Base-by-base conservation (phyloP, 2,113 vertebrate genomes). In the Sapayoa aenigma region DNA sequence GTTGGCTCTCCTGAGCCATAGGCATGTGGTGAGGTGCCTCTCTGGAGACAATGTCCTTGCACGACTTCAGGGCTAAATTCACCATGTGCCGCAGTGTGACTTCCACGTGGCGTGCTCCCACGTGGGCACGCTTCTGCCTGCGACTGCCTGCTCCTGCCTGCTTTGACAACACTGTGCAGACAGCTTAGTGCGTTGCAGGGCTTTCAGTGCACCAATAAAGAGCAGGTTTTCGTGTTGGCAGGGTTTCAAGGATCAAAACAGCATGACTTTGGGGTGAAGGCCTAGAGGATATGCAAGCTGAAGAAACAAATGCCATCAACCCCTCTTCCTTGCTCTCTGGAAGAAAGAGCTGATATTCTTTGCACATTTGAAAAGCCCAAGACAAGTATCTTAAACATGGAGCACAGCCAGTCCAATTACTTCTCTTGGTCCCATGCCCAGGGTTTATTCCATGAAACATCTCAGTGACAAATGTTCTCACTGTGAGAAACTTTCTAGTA, bases 371-470 rank as follows among this genome's bases (percentile, higher is more conserved):
- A 66, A 92, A 90, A 66, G 80, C 89, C 86, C 86, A 53, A 66
- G 87, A 85, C 80, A 95, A 91, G 86, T 71, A 88, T 92, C 94
- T 95, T 94, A 95, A 95, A 87, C 75, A 69, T 97, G 96, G 96
- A 93, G 50, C 68, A 4, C 6, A 42, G 85, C 92, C 96, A 97
- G 93, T 94, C 50, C 71, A 97, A 86, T 98, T 98, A 96, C 93
- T 97, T 97, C 94, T 80, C 74, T 97, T 98, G 97, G 95, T 97
- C 72, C n/a, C 9, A 7, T 95, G 95, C 95, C 97, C 95, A 91
- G 95, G 85, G 50, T 94, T 97, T 84, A 92, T 97, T 97, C 96
- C 87, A 9, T 97, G 92, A 97, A 97, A 96, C 73, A 95, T 91
- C 82, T 94, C 93, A 72, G 85, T 97, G 97, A 97, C 92, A 97